phyloP scores from a whole-genome alignment of 1,140 invertebrate genomes.

The Hydropsyche tenuis region DNA sequence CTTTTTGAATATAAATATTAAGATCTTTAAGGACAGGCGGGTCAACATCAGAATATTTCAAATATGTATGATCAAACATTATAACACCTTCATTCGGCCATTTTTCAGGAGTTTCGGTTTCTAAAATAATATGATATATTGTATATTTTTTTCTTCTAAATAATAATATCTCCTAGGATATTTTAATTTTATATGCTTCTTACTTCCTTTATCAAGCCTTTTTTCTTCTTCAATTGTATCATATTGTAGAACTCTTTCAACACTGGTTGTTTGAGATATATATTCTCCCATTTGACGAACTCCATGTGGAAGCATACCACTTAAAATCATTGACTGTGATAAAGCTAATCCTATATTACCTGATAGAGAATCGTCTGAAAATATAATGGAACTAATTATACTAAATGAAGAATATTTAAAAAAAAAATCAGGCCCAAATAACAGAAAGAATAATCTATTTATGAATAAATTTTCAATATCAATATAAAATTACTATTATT shows the following conservation, averaged over 20 bases:
- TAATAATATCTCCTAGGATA: slow-evolving; percentile 47
- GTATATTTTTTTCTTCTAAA: neutral
- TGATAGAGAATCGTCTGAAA: slow-evolving; percentile 50
- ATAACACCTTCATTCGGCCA: slow-evolving; percentile 63
- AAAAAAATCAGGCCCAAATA: neutral
- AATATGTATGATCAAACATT: slow-evolving; percentile 65
- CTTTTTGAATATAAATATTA: slow-evolving; percentile 63
- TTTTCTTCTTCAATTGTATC: slow-evolving; percentile 66
- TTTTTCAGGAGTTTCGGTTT: slow-evolving; percentile 53
- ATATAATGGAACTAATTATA: too few species aligned
- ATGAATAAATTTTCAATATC: neutral
- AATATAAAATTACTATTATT: slow-evolving; percentile 9
- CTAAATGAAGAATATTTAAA: slow-evolving; percentile 2
- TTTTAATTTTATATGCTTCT: too few species aligned
- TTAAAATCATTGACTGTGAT: slow-evolving; percentile 74
- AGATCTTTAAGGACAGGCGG: slow-evolving; percentile 71
- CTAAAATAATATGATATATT: slow-evolving; percentile 31
- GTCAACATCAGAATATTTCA: slow-evolving; percentile 67
- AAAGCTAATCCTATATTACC: slow-evolving; percentile 73
- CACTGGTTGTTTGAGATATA: slow-evolving; percentile 78
- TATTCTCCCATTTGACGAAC: slow-evolving; percentile 78
- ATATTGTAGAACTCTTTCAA: slow-evolving; percentile 81
- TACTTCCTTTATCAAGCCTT: slow-evolving; percentile 55
- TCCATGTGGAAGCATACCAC: slow-evolving; percentile 79
- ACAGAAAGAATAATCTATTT: too few species aligned